Evolutionary conservation across 2,113 vertebrate species (phyloP), one percentile per base, ranked within the genome.

Genomic region (Thoracochromis brauschi): DNA sequence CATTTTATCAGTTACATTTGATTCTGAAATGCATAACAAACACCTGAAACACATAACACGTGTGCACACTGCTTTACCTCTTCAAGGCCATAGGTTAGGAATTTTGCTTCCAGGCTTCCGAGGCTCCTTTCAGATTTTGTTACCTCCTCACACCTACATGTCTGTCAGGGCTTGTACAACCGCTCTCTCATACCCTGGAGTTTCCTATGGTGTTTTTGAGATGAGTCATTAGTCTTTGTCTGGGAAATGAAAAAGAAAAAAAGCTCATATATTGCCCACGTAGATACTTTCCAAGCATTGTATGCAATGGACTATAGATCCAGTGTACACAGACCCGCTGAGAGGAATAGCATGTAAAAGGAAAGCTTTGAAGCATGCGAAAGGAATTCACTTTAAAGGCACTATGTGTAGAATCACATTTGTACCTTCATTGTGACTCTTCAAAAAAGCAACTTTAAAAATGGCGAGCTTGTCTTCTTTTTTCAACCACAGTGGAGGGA

Each of bases 101-200:
- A 93, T 94, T 85, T 78, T 83, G 87, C 91, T 87, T 78, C 68
- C 2, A 85, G 93, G 91, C 87, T 79, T 87, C 86, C 17, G 5
- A 35, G 35, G 54, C 54, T 79, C 31, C 57, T 83, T 55, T 60
- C 60, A 68, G 29, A 84, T 85, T 84, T 40, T 16, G 57, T 81
- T 87, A 86, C 58, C 4, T 83, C 51, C 57, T 84, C 54, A 83
- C 79, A 65, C 65, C 80, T 42, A 7, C 21, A 5, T 42, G 75
- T 93, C 63, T 90, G 89, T 91, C 87, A 42, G 80, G 86, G 88
- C 85, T 54, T 88, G 82, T 82, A 53, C 87, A 89, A 63, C 88
- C 57, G 54, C 73, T 38, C 45, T 80, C 8, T 45, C 38, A 47
- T 47, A 38, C 47, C 68, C 19, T 12, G 19, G 5, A 31, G 26